phyloP scores from a whole-genome alignment of 2,113 vertebrate genomes.

The Chitala chitala region DNA sequence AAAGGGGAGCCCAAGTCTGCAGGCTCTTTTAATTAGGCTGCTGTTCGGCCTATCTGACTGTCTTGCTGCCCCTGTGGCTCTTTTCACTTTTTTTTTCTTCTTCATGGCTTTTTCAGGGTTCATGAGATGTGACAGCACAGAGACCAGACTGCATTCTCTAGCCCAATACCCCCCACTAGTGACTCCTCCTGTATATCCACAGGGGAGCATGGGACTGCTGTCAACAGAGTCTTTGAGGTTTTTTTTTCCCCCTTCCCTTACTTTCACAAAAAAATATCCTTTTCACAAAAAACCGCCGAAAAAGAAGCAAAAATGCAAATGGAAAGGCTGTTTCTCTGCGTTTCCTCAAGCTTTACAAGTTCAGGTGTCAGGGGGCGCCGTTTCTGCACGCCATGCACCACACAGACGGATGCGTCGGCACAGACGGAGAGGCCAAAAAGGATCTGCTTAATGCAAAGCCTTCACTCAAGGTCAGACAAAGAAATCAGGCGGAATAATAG shows the following conservation, averaged over 20 bases:
- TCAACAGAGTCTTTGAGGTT: not conserved
- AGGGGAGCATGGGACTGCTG: not conserved
- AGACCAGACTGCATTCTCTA: not conserved
- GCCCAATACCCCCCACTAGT: not conserved
- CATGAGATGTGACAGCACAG: not conserved
- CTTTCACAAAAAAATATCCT: not conserved
- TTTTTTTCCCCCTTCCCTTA: not conserved
- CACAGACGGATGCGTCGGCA: not conserved
- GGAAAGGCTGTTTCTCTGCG: not conserved
- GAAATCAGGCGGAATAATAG: not conserved
- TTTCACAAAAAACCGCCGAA: not conserved
- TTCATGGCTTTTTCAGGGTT: too few species aligned
- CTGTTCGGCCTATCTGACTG: not conserved
- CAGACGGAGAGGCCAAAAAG: too few species aligned
- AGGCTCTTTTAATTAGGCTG: constrained; percentile 23
- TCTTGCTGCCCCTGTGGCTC: not conserved
- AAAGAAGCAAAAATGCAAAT: not conserved
- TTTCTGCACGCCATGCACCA: not conserved
- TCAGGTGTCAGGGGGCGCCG: not conserved
- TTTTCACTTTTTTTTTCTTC: not conserved
- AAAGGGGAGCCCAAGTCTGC: not conserved
- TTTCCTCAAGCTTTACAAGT: not conserved
- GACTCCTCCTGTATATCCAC: not conserved
- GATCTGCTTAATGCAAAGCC: too few species aligned
- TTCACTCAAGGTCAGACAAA: not conserved